These are phyloP conservation scores for Cyphomyrus discorhynchus DNA, from an alignment of 2,113 vertebrate genomes.

Conservation along the genomic window DNA sequence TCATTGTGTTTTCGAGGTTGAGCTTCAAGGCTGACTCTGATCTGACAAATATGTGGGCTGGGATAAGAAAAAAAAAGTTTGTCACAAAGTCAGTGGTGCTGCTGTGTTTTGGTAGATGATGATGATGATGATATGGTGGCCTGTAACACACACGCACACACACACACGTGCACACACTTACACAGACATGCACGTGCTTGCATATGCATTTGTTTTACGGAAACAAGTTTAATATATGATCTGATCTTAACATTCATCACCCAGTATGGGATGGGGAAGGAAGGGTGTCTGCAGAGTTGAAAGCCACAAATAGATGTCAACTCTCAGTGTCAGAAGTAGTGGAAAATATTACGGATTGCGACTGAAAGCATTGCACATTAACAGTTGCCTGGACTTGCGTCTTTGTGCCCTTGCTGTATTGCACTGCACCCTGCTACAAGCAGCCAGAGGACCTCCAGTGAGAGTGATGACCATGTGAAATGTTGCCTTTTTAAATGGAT, in stretches of 20 bases:
- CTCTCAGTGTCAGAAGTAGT: neutral
- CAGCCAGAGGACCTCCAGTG: neutral
- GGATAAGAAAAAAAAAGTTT: neutral
- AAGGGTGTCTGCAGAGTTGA: neutral
- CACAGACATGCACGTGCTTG: neutral
- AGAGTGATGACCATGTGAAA: neutral
- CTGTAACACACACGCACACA: neutral
- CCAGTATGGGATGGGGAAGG: neutral
- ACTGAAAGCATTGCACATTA: neutral
- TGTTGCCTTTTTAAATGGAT: neutral
- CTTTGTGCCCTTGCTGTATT: neutral
- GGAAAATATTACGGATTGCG: neutral
- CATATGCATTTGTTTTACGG: neutral
- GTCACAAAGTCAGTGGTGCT: neutral
- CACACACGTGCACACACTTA: neutral
- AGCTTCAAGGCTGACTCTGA: neutral
- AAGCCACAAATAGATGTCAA: neutral
- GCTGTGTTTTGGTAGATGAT: neutral
- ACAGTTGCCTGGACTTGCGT: neutral
- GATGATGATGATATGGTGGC: neutral
- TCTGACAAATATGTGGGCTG: neutral
- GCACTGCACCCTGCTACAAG: neutral
- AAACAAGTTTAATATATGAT: neutral
- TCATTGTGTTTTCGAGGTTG: neutral
- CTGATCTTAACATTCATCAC: neutral